Conservation (phyloP, 2,113 vertebrate genomes). For the Excalfactoria chinensis region DNA sequence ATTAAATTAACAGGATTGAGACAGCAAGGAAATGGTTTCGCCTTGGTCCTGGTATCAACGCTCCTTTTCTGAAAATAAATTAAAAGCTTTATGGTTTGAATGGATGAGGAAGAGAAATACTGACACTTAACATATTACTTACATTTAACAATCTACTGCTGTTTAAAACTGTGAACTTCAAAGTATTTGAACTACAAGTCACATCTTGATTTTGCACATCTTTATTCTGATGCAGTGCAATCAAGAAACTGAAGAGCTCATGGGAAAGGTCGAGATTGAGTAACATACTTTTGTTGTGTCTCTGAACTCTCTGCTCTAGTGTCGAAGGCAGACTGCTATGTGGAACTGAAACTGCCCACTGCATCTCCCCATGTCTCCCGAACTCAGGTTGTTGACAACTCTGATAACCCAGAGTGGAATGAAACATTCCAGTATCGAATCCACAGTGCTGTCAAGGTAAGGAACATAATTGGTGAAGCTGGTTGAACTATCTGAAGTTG, state of each 20-base stretch:
- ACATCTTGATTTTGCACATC: background rate
- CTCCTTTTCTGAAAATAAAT: background rate
- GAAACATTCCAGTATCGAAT: conserved; percentile 80
- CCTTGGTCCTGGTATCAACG: background rate
- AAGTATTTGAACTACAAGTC: background rate
- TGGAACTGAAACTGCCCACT: conserved; percentile 79
- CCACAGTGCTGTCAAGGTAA: conserved; percentile 80
- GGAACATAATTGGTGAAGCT: background rate
- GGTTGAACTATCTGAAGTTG: background rate
- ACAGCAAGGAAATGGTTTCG: background rate
- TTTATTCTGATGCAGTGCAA: background rate
- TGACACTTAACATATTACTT: background rate
- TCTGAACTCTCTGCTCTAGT: conserved; percentile 54
- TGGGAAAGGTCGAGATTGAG: background rate
- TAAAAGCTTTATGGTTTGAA: background rate
- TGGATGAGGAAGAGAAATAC: background rate
- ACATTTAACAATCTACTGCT: background rate
- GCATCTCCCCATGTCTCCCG: conserved; percentile 56
- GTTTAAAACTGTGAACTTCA: background rate
- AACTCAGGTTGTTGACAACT: conserved; percentile 78
- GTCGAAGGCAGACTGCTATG: conserved; percentile 81
- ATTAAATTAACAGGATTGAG: too few species aligned
- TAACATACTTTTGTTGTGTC: background rate
- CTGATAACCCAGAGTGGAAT: conserved; percentile 82
- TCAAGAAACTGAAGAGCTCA: background rate